Evolutionary conservation across 2,888 invertebrate species (phyloP), one percentile per base, ranked within the genome.

Genomic region (Caradrina kadenii): DNA sequence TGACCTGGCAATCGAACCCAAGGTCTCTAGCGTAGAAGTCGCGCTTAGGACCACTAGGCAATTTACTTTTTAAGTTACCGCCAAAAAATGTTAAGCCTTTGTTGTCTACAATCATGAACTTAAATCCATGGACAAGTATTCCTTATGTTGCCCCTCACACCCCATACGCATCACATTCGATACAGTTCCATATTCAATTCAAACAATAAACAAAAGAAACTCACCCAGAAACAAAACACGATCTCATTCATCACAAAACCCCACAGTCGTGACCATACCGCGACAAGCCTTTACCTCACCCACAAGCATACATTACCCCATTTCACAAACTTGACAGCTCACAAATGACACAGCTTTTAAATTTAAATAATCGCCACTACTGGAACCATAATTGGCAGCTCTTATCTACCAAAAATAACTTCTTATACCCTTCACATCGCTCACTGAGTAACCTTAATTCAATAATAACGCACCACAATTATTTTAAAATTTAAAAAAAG

Each of bases 261-360:
- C 17, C 50, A 26, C 35, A 72, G 26, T 73, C 58, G 49, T 45
- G 73, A 31, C 49, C 55, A 64, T 49, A 52, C n/a, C 42, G 7
- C 62, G 53, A 19, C 42, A 63, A 54, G 52, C 7, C 35, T 54
- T 45, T 6, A 62, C 26, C 15, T 61, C 58, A 53, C 68, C 60
- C 69, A 63, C 63, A 54, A 73, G 49, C 67, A 64, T 49, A 61
- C 61, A 78, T 77, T 69, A 73, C 63, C 79, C 63, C 56, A 67
- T 69, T 73, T 79, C 65, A 66, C 63, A 79, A 61, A 13, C n/a
- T 45, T 63, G 77, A 77, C 79, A 78, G 73, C 53, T 63, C 77
- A 73, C 73, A 77, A 79, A 78, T 78, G 77, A 78, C 74, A 79
- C 73, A 45, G 74, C 63, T 78, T 63, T 78, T 64, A 78, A 78